phyloP scores from a whole-genome alignment of 2,113 vertebrate species.

The Brachypodius melanocephalos region DNA sequence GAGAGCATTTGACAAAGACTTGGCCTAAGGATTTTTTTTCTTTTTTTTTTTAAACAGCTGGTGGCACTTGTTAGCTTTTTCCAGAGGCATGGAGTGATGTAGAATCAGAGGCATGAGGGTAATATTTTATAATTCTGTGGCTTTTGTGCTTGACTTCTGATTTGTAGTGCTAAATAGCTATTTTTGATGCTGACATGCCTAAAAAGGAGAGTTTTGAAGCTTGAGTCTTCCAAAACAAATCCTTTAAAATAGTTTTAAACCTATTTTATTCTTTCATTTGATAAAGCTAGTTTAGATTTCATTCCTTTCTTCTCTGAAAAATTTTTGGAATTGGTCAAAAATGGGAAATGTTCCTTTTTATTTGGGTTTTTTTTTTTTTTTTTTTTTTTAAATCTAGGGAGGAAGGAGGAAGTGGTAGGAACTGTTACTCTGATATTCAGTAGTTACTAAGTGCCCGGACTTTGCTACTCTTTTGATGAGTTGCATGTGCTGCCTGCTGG shows the following conservation, averaged over 20 bases:
- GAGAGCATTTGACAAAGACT: neutral
- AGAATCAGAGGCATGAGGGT: neutral
- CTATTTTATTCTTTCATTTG: neutral
- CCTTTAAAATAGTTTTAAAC: neutral
- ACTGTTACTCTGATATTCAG: neutral
- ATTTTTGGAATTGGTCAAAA: neutral
- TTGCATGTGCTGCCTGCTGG: neutral
- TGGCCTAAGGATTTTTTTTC: neutral
- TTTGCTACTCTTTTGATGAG: neutral
- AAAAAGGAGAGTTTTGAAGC: neutral
- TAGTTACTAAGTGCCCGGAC: neutral
- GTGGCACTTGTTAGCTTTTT: neutral
- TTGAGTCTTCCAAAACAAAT: neutral
- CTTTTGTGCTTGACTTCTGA: neutral
- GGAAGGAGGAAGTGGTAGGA: neutral
- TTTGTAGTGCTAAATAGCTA: neutral
- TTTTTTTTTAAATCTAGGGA: neutral
- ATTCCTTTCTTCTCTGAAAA: neutral
- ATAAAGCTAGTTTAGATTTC: neutral
- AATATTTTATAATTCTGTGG: neutral
- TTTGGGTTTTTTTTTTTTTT: neutral
- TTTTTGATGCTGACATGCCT: neutral
- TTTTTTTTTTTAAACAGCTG: neutral
- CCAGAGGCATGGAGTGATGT: neutral
- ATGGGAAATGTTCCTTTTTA: neutral